A percentile compares a stretch with the other conserved stretches of the same genome.
Evolutionary conservation across 2,888 invertebrate genomes (phyloP).

Genomic region (Amphiduros pacificus): DNA sequence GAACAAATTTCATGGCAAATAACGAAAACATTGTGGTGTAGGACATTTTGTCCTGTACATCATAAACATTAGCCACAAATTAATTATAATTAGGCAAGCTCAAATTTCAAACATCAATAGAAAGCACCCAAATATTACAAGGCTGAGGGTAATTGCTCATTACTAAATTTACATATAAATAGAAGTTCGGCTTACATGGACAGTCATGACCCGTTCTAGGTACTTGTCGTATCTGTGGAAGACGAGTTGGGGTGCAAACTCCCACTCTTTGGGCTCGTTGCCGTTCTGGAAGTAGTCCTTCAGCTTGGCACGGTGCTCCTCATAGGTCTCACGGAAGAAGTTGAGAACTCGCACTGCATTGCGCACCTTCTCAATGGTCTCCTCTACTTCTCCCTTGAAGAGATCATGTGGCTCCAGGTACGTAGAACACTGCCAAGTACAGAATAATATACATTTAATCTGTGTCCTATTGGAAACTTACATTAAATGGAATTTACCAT

Average conservation of each 20-base stretch:
- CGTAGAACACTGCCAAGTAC: slow-evolving; percentile 72
- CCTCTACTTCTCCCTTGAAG: slow-evolving; percentile 93
- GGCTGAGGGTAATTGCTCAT: no score
- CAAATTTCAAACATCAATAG: no score
- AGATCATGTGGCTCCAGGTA: slow-evolving; percentile 88
- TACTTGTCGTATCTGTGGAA: slow-evolving; percentile 59
- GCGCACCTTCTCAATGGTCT: slow-evolving; percentile 79
- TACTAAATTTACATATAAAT: no score
- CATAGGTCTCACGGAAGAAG: slow-evolving; percentile 52
- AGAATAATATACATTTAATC: slow-evolving; percentile 5
- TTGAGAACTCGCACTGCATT: slow-evolving; percentile 48
- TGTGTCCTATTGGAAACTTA: no score
- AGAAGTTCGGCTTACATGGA: slow-evolving; percentile 49
- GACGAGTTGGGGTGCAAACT: slow-evolving; percentile 58
- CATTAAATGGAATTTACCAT: no score
- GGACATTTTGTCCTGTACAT: no score
- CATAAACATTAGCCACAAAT: no score
- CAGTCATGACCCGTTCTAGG: slow-evolving; percentile 51
- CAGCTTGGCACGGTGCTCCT: slow-evolving; percentile 55
- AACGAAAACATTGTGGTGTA: no score
- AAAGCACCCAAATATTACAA: no score
- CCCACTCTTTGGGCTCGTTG: slow-evolving; percentile 53
- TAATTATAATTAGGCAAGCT: no score
- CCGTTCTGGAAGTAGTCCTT: slow-evolving; percentile 56
- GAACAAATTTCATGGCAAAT: no score